These are phyloP conservation scores for Drosophila cyrtoloma DNA, from an alignment of 2,888 invertebrate genomes.

Conservation along the genomic window DNA sequence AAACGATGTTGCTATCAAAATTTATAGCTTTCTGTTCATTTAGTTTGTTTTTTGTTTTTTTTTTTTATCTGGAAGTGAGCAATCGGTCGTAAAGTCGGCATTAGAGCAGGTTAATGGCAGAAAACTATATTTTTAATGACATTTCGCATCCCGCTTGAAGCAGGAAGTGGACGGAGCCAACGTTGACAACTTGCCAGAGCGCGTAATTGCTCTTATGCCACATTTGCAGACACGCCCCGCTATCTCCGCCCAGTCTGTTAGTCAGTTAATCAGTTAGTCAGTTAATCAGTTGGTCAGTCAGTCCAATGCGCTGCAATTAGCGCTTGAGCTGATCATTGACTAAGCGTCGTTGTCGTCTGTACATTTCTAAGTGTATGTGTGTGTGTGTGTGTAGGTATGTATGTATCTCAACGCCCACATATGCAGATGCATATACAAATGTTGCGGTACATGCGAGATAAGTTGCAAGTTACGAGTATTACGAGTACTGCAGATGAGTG, in stretches of 20 bases:
- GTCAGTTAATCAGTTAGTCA: background rate
- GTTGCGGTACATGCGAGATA: constrained; percentile 13
- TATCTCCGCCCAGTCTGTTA: background rate
- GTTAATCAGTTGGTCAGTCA: background rate
- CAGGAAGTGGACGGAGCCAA: constrained; percentile 56
- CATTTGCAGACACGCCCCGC: constrained; percentile 57
- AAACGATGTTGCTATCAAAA: background rate
- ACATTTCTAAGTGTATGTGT: background rate
- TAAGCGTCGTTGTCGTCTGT: constrained; percentile 29
- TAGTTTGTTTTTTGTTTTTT: too few relatives aligned
- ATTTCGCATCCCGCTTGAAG: constrained; percentile 53
- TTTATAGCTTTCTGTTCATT: background rate
- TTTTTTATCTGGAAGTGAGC: too few relatives aligned
- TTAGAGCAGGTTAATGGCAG: constrained; percentile 32
- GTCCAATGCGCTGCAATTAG: constrained; percentile 57
- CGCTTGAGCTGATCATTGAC: constrained; percentile 44
- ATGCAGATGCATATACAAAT: constrained; percentile 10
- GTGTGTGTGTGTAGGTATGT: background rate
- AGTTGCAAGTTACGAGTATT: background rate
- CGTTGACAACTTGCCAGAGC: constrained; percentile 55
- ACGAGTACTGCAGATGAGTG: background rate
- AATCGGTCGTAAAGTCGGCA: background rate
- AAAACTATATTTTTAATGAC: constrained; percentile 36
- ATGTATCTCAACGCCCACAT: constrained; percentile 20
- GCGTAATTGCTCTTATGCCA: constrained; percentile 74